Conservation (phyloP, 2,113 vertebrate species). For the Hydrochoerus hydrochaeris region DNA sequence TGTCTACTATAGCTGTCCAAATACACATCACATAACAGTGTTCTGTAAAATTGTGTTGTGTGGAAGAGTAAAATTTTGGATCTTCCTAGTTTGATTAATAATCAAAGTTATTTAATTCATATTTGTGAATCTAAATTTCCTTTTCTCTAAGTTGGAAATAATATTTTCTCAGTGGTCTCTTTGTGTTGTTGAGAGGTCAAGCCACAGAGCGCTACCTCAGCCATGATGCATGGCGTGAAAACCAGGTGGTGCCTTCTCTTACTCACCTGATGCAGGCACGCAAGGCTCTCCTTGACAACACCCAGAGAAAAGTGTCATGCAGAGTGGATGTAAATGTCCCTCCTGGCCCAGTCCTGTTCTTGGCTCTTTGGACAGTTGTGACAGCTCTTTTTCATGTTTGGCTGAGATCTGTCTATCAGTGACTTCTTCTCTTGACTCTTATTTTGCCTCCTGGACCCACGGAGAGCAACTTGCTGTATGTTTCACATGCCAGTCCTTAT, state of each 20-base stretch:
- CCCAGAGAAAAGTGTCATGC: not conserved
- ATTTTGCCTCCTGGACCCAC: constrained; percentile 48
- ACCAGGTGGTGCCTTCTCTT: not conserved
- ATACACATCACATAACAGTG: not conserved
- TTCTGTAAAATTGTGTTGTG: not conserved
- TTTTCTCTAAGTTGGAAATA: not conserved
- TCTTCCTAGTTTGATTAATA: not conserved
- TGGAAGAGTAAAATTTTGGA: not conserved
- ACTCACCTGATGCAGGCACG: not conserved
- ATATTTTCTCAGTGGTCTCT: not conserved
- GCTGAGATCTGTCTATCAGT: constrained; percentile 32
- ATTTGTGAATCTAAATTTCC: not conserved
- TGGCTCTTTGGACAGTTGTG: constrained; percentile 24
- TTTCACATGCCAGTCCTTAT: not conserved
- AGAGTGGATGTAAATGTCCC: not conserved
- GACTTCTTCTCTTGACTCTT: not conserved
- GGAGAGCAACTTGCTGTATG: not conserved
- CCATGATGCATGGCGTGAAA: not conserved
- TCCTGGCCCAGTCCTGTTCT: not conserved
- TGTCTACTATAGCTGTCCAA: not conserved
- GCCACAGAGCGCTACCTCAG: not conserved
- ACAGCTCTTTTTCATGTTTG: not conserved
- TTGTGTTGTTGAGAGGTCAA: not conserved
- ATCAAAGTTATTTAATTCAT: not conserved
- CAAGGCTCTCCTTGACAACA: not conserved